phyloP scores from a whole-genome alignment of 2,888 invertebrate species.

The Drosophila incognita region DNA sequence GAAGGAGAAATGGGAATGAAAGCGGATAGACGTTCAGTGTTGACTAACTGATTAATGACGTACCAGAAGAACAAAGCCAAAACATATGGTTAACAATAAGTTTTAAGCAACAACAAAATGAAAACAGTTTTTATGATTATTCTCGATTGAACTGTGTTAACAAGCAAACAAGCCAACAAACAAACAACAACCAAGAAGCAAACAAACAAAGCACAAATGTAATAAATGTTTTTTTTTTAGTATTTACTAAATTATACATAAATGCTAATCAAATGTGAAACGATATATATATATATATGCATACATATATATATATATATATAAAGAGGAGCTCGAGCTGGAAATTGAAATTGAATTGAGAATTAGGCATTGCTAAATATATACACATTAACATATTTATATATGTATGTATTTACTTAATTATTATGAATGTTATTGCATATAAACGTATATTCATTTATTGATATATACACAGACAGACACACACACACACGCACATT shows the following conservation, averaged over 20 bases:
- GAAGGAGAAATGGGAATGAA: slow-evolving; percentile 2
- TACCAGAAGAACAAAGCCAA: neutral
- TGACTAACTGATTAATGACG: slow-evolving; percentile 8
- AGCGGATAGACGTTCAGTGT: slow-evolving; percentile 8
- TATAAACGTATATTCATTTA: slow-evolving; percentile 59
- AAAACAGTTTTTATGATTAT: slow-evolving; percentile 35
- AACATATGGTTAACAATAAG: slow-evolving; percentile 37
- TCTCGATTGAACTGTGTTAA: slow-evolving; percentile 68
- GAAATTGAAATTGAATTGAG: slow-evolving; percentile 16
- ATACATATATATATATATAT: slow-evolving; percentile 4
- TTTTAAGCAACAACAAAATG: slow-evolving; percentile 18
- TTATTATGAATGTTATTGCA: slow-evolving; percentile 78
- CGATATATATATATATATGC: slow-evolving; percentile 22
- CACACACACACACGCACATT: slow-evolving; percentile 51
- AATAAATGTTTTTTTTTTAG: slow-evolving; percentile 40
- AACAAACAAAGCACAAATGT: slow-evolving; percentile 37
- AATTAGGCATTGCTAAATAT: slow-evolving; percentile 45
- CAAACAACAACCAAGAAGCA: neutral
- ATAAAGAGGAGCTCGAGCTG: slow-evolving; percentile 13
- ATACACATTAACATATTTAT: slow-evolving; percentile 70
- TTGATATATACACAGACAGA: slow-evolving; percentile 29
- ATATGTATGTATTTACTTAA: slow-evolving; percentile 72
- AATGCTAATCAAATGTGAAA: slow-evolving; percentile 30
- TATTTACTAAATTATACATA: slow-evolving; percentile 37
- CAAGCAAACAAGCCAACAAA: slow-evolving; percentile 31